Percentiles rank a stretch among this genome's conserved stretches.
Evolutionary conservation across 2,113 vertebrate species (phyloP).

Genomic region (Ophthalmolycus amberensis): DNA sequence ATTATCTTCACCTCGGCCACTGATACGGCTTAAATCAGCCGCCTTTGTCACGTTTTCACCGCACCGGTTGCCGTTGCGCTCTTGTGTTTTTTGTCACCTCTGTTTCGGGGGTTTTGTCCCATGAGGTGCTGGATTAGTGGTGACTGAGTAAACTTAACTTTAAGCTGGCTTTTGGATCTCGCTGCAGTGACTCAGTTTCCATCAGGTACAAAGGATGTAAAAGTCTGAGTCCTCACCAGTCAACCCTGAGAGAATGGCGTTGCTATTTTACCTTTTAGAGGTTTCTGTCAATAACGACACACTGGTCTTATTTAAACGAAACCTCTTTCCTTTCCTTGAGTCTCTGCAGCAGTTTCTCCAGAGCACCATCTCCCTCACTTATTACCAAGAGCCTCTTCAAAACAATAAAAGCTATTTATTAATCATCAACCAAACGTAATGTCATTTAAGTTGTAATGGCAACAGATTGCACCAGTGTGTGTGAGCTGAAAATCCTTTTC

Average conservation of each 20-base stretch:
- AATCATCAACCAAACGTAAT: background rate
- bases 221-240: slow-evolving; percentile 5
- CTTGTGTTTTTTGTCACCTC: slow-evolving; percentile 50
- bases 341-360: background rate
- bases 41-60: slow-evolving; percentile 34
- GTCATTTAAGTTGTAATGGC: background rate
- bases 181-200: slow-evolving; percentile 21
- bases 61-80: slow-evolving; percentile 1
- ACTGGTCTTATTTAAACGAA: background rate
- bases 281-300: background rate
- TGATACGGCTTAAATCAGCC: slow-evolving; percentile 41
- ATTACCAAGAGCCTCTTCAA: background rate
- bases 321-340: background rate
- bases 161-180: slow-evolving; percentile 27
- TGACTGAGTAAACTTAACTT: slow-evolving; percentile 46
- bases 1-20: slow-evolving; percentile 60
- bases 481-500: slow-evolving; percentile 15
- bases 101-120: slow-evolving; percentile 55
- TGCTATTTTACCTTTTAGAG: background rate
- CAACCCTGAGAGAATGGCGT: background rate
- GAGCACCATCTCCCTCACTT: background rate
- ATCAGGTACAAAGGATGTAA: slow-evolving; percentile 23
- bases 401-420: background rate
- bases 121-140: slow-evolving; percentile 44
- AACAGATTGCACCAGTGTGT: background rate